Evolutionary conservation across 2,888 invertebrate genomes (phyloP).

Genomic region (Andrena haemorrhoa): DNA sequence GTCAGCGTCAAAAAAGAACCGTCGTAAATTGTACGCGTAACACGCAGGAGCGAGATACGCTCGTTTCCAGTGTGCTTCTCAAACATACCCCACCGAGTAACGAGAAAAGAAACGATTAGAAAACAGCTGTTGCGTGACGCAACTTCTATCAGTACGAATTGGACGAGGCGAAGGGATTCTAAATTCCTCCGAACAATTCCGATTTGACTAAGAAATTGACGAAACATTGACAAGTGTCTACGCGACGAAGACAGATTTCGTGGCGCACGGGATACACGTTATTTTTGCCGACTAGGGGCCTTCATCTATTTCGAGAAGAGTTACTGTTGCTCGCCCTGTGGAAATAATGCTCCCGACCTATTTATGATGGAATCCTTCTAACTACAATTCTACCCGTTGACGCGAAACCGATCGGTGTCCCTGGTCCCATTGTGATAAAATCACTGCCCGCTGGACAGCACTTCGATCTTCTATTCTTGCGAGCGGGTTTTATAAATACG

Average conservation of each 20-base stretch:
- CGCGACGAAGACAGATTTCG: slow-evolving; percentile 27
- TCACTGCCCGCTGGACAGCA: slow-evolving; percentile 4
- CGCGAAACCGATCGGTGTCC: slow-evolving; percentile 19
- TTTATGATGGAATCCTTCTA: slow-evolving; percentile 77
- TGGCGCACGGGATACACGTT: slow-evolving; percentile 70
- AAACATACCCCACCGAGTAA: neutral
- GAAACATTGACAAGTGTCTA: slow-evolving; percentile 18
- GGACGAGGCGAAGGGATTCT: neutral
- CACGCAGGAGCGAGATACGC: no score
- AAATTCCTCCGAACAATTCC: neutral
- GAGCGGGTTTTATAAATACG: slow-evolving; percentile 52
- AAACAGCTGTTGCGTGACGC: neutral
- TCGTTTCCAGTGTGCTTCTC: neutral
- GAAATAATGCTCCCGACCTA: slow-evolving; percentile 81
- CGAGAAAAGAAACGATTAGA: neutral
- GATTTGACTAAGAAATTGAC: neutral
- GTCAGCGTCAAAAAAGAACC: slow-evolving; percentile 25
- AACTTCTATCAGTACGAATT: no score
- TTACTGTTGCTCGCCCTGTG: slow-evolving; percentile 71
- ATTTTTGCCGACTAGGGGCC: slow-evolving; percentile 83
- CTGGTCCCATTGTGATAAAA: neutral
- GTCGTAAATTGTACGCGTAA: neutral
- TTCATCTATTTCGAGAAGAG: slow-evolving; percentile 82
- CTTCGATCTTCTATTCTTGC: slow-evolving; percentile 55
- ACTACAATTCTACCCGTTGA: slow-evolving; percentile 48